Evolutionary conservation across 2,797 vertebrate species (phyloP).

Genomic region (Cyclura pinguis): DNA sequence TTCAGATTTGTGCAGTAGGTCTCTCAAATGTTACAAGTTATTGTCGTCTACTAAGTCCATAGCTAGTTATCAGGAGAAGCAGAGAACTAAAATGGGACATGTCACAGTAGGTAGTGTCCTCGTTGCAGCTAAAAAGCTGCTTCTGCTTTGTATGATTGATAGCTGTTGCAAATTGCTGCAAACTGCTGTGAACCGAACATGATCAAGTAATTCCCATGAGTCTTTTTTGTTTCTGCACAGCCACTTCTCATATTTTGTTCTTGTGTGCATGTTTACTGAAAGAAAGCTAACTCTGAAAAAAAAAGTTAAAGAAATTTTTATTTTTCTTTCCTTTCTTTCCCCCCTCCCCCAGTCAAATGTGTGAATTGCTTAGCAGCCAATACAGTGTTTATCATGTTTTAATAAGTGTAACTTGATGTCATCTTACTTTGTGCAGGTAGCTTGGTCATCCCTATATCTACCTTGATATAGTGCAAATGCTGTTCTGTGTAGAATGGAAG

Average conservation of each 20-base stretch:
- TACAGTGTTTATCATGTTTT: background rate
- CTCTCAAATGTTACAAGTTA: background rate
- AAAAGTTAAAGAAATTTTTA: background rate
- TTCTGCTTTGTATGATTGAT: background rate
- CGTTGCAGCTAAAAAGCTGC: background rate
- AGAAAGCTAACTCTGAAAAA: background rate
- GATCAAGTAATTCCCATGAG: background rate
- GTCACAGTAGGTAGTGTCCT: background rate
- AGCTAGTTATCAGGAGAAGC: background rate
- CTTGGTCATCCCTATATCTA: background rate
- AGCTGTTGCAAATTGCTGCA: background rate
- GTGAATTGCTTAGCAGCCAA: background rate
- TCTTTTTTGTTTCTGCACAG: background rate
- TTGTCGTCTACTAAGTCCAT: background rate
- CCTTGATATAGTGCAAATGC: background rate
- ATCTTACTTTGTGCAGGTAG: background rate
- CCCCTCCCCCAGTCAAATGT: background rate
- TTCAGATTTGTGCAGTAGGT: background rate
- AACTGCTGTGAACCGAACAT: background rate
- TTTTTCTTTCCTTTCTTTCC: background rate
- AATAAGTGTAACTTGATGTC: background rate
- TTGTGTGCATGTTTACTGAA: constrained; percentile 4
- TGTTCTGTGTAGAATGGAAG: background rate
- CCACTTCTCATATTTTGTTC: background rate
- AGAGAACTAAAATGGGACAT: background rate